A percentile compares a stretch with the other conserved stretches of the same genome.
Conservation (phyloP, 2,888 invertebrate genomes). For the Synanthedon andrenaeformis region DNA sequence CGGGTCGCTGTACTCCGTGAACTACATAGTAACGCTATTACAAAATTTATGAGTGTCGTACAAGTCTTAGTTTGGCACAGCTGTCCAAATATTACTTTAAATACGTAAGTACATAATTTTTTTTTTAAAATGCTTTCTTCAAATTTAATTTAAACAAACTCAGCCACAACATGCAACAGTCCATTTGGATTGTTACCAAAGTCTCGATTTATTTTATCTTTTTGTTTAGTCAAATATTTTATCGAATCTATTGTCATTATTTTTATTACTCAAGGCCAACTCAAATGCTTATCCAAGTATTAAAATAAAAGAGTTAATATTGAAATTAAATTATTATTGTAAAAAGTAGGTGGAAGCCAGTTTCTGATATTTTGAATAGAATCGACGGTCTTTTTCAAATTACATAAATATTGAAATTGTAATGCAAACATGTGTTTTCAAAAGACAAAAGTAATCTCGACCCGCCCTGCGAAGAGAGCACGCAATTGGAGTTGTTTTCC, state of each 20-base stretch:
- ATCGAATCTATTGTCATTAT: neutral
- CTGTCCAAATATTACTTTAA: too few species aligned
- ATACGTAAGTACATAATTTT: constrained; percentile 26
- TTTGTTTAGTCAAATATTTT: constrained; percentile 20
- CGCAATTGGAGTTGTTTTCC: constrained; percentile 55
- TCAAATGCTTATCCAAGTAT: too few species aligned
- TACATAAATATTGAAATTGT: too few species aligned
- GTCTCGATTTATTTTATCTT: constrained; percentile 24
- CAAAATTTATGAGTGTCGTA: constrained; percentile 10
- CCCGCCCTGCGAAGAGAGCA: constrained; percentile 26
- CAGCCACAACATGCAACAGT: constrained; percentile 49
- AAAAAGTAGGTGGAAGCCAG: too few species aligned
- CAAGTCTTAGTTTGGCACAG: constrained; percentile 31
- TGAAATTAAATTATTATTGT: too few species aligned
- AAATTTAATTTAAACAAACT: constrained; percentile 42
- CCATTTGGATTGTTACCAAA: constrained; percentile 59
- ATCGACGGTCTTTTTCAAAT: too few species aligned
- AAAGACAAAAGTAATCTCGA: constrained; percentile 2
- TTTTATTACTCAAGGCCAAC: neutral
- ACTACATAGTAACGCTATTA: neutral
- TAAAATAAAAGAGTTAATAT: too few species aligned
- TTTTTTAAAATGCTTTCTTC: constrained; percentile 44
- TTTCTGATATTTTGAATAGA: too few species aligned
- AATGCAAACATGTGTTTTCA: too few species aligned
- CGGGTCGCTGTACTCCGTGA: too few species aligned